Conservation (phyloP, 2,888 invertebrate species). For the Mamestra brassicae region DNA sequence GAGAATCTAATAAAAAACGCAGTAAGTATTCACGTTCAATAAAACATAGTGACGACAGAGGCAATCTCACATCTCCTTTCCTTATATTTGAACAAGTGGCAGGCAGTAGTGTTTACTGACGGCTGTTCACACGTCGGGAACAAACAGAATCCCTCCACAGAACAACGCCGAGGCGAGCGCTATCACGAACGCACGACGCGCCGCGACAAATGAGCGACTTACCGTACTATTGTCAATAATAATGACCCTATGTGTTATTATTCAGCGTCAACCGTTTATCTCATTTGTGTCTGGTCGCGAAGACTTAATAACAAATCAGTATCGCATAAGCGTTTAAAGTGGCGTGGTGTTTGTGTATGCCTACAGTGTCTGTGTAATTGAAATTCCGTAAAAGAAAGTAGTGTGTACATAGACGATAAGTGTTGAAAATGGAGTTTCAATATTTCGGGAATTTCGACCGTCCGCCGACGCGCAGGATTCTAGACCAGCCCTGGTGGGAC, state of each 20-base stretch:
- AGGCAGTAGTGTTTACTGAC: constrained; percentile 72
- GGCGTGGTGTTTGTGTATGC: constrained; percentile 77
- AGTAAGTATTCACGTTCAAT: constrained; percentile 47
- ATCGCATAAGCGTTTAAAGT: constrained; percentile 78
- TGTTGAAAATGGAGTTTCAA: constrained; percentile 85
- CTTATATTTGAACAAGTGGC: constrained; percentile 69
- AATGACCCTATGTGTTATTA: constrained; percentile 78
- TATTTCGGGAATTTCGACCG: constrained; percentile 85
- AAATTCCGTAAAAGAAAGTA: constrained; percentile 60
- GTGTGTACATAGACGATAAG: constrained; percentile 50
- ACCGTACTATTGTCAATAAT: constrained; percentile 69
- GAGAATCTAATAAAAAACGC: constrained; percentile 28
- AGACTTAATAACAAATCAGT: constrained; percentile 84
- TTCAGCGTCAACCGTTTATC: constrained; percentile 83
- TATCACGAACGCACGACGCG: constrained; percentile 51
- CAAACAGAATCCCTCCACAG: constrained; percentile 54
- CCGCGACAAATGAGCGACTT: constrained; percentile 58
- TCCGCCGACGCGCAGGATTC: constrained; percentile 75
- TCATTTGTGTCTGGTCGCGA: constrained; percentile 79
- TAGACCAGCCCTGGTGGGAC: constrained; percentile 87
- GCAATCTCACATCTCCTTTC: constrained; percentile 54
- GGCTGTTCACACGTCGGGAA: constrained; percentile 69
- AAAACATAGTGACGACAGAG: constrained; percentile 38
- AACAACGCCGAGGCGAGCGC: constrained; percentile 48
- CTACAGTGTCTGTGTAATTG: constrained; percentile 61